These are phyloP conservation scores for Microctonus aethiopoides DNA, from an alignment of 2,888 invertebrate species.

Conservation along the genomic window DNA sequence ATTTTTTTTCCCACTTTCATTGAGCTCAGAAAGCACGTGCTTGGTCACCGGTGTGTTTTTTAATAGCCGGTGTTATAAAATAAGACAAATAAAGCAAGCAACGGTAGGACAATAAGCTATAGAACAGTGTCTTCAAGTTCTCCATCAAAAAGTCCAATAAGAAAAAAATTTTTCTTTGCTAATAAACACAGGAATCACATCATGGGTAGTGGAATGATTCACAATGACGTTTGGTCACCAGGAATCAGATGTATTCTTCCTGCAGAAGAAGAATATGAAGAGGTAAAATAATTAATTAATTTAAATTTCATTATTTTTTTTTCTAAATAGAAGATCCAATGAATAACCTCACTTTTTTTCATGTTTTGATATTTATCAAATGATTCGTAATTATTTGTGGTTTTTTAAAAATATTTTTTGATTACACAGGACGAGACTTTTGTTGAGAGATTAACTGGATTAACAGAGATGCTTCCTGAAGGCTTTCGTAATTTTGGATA, in stretches of 20 bases:
- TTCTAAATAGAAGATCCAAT: neutral
- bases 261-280: constrained; percentile 59
- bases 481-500: constrained; percentile 74
- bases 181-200: too few species aligned
- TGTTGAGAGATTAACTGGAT: constrained; percentile 86
- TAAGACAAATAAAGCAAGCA: too few species aligned
- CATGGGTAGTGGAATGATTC: constrained; percentile 62
- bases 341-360: constrained; percentile 2
- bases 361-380: neutral
- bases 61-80: too few species aligned
- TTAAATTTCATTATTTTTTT: neutral
- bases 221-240: constrained; percentile 60
- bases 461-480: constrained; percentile 97
- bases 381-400: neutral
- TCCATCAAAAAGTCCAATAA: too few species aligned
- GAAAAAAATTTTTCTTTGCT: too few species aligned
- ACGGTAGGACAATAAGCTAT: too few species aligned
- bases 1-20: too few species aligned
- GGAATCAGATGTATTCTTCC: constrained; percentile 60
- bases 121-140: too few species aligned
- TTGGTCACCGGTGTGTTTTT: too few species aligned
- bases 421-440: constrained; percentile 83
- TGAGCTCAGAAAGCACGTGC: too few species aligned
- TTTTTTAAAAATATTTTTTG: neutral
- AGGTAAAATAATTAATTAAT: constrained; percentile 45